Evolutionary conservation across 2,797 vertebrate genomes (phyloP).

Genomic region (Coregonus sp.): DNA sequence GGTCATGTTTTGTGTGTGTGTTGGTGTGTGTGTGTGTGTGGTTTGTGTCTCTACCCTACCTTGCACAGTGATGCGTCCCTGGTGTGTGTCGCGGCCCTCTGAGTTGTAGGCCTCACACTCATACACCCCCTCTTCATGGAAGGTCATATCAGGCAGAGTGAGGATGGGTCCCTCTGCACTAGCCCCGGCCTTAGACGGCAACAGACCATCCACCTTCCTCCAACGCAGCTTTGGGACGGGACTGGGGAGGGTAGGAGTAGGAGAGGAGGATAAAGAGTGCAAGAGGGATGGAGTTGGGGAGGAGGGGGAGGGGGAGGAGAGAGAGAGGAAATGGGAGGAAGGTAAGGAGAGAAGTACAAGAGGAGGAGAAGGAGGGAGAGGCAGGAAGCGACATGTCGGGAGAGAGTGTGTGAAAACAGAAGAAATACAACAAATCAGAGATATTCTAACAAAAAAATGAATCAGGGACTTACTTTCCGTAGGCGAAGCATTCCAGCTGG

Average conservation of each 20-base stretch:
- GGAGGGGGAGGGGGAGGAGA: too few relatives aligned
- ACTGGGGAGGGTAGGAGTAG: constrained; percentile 58
- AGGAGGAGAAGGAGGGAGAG: too few relatives aligned
- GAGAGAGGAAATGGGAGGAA: too few relatives aligned
- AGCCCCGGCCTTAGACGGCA: constrained; percentile 79
- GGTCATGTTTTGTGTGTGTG: background rate
- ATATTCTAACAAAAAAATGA: background rate
- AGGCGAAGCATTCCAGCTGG: constrained; percentile 93
- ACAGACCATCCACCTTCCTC: constrained; percentile 88
- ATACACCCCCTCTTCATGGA: constrained; percentile 92
- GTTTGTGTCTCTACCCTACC: constrained; percentile 68
- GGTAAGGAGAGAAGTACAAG: too few relatives aligned
- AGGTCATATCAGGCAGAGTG: constrained; percentile 82
- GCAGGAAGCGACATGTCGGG: too few relatives aligned
- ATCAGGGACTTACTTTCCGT: constrained; percentile 87
- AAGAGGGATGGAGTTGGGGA: too few relatives aligned
- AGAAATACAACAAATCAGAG: too few relatives aligned
- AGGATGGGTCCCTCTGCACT: constrained; percentile 79
- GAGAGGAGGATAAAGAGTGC: too few relatives aligned
- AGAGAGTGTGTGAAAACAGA: too few relatives aligned
- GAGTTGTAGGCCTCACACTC: constrained; percentile 93
- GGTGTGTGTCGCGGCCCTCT: constrained; percentile 84
- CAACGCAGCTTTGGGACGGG: constrained; percentile 90
- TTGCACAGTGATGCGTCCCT: constrained; percentile 90
- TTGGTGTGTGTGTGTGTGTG: background rate